Conservation (phyloP, 2,113 vertebrate genomes). For the Passer domesticus region DNA sequence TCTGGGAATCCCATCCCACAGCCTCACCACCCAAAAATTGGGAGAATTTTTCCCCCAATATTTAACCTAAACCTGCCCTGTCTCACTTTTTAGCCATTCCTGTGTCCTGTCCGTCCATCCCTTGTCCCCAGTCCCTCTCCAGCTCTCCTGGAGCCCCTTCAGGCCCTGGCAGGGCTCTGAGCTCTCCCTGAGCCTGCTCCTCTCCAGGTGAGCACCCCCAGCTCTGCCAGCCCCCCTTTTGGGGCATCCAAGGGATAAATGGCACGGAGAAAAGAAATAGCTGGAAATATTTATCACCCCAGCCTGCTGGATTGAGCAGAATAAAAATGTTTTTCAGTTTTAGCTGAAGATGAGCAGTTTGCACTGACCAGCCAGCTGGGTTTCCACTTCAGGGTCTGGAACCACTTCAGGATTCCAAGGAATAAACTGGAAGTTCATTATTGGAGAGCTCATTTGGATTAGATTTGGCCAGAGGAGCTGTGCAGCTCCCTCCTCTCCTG, state of each 20-base stretch:
- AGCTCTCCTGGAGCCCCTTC: neutral
- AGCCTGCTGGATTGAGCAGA: neutral
- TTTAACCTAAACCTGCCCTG: neutral
- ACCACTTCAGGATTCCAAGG: neutral
- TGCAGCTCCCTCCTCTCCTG: neutral
- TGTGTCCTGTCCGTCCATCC: neutral
- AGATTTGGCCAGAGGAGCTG: neutral
- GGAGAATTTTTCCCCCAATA: neutral
- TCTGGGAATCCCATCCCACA: neutral
- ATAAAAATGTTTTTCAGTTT: neutral
- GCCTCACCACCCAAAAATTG: neutral
- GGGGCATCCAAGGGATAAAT: neutral
- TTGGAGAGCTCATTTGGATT: neutral
- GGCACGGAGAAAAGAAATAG: neutral
- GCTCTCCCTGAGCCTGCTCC: accelerated
- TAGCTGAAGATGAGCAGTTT: neutral
- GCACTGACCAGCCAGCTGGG: neutral
- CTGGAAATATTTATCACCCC: neutral
- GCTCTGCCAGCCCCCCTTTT: neutral
- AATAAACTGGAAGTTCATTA: neutral
- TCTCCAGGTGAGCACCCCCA: neutral
- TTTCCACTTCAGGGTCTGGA: neutral
- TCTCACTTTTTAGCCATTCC: neutral
- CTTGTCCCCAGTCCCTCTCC: neutral
- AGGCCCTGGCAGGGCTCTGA: neutral